phyloP scores from a whole-genome alignment of 2,797 vertebrate species.

The Bryconaethiops microstoma region DNA sequence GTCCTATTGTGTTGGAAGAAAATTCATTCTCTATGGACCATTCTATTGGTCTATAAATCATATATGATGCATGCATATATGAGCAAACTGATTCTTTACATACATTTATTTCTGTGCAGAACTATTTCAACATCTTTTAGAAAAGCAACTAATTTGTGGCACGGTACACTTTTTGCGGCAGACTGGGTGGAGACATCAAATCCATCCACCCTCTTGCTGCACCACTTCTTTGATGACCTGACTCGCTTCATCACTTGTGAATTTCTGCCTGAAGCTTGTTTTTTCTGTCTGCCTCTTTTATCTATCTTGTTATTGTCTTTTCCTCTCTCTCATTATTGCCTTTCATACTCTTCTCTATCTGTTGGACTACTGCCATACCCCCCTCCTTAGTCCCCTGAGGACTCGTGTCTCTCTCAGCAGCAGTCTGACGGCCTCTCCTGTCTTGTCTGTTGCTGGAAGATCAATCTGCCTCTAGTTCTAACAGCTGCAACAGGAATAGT shows the following conservation, averaged over 20 bases:
- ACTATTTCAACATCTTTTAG: background rate
- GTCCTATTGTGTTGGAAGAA: too few relatives aligned
- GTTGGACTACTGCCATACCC: background rate
- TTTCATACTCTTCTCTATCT: background rate
- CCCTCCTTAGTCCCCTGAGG: background rate
- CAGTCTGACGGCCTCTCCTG: slow-evolving; percentile 5
- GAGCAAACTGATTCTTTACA: background rate
- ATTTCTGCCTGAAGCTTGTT: background rate
- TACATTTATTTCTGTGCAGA: background rate
- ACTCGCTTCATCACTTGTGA: background rate
- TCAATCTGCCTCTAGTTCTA: slow-evolving; percentile 15
- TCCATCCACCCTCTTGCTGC: background rate
- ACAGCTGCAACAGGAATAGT: background rate
- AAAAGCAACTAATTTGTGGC: background rate
- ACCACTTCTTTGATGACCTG: background rate
- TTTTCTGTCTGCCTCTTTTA: background rate
- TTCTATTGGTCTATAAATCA: too few relatives aligned
- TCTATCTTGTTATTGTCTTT: background rate
- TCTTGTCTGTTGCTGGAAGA: slow-evolving; percentile 23
- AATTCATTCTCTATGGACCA: too few relatives aligned
- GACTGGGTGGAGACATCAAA: background rate
- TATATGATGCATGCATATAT: too few relatives aligned
- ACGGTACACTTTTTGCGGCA: background rate
- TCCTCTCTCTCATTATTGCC: background rate
- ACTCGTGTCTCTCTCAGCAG: slow-evolving; percentile 19